These are phyloP conservation scores for Musca domestica DNA, from an alignment of 1,140 invertebrate species.

Conservation along the genomic window DNA sequence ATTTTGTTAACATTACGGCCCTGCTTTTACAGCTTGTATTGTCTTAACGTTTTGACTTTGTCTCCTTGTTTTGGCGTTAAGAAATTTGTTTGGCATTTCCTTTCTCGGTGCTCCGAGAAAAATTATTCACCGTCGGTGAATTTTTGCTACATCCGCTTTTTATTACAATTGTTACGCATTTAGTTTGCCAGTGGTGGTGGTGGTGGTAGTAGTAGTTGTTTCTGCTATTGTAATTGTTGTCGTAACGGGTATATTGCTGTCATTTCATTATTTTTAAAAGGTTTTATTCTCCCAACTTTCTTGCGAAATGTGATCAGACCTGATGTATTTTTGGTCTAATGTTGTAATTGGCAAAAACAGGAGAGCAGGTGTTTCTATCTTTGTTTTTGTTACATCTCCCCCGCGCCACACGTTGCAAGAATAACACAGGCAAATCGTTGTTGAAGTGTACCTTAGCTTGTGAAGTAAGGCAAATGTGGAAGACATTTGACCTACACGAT, in stretches of 20 bases:
- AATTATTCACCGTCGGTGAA: not conserved
- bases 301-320: not conserved
- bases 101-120: not conserved
- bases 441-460: too few species aligned
- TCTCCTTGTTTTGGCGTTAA: not conserved
- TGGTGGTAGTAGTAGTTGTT: too few species aligned
- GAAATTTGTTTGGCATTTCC: not conserved
- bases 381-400: too few species aligned
- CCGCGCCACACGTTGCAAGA: too few species aligned
- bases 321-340: not conserved
- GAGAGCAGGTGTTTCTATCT: too few species aligned
- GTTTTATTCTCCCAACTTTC: not conserved
- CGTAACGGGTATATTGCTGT: too few species aligned
- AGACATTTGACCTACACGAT: too few species aligned
- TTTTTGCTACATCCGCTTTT: not conserved
- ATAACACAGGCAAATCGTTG: too few species aligned
- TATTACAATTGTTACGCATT: constrained; percentile 2
- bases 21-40: not conserved
- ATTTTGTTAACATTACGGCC: constrained; percentile 11
- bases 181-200: too few species aligned
- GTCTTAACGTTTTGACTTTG: constrained; percentile 8
- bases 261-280: constrained; percentile 1
- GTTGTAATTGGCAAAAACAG: too few species aligned
- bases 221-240: too few species aligned
- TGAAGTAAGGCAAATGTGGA: too few species aligned